These are phyloP conservation scores for Camponotus floridanus DNA, from an alignment of 1,140 invertebrate species.

Conservation along the genomic window DNA sequence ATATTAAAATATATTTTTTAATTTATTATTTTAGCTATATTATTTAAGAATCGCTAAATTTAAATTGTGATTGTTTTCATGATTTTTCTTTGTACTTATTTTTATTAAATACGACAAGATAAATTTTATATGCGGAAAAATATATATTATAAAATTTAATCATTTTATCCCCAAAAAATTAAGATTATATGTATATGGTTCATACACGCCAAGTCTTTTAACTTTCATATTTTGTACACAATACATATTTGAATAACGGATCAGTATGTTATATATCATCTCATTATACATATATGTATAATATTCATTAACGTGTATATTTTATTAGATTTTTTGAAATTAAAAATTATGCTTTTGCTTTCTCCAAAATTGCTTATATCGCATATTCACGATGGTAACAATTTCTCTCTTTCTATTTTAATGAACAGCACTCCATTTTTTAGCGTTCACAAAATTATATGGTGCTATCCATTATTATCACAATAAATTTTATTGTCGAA, in stretches of 20 bases:
- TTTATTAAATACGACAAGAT: neutral
- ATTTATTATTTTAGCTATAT: neutral
- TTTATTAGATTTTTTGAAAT: neutral
- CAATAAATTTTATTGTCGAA: too few relatives aligned
- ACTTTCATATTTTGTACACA: slow-evolving; percentile 37
- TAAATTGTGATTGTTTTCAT: neutral
- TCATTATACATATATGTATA: slow-evolving; percentile 1
- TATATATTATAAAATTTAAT: neutral
- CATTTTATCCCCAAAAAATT: slow-evolving; percentile 17
- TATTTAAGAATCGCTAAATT: neutral
- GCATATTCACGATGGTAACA: neutral
- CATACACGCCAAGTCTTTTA: slow-evolving; percentile 1
- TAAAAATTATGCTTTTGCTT: slow-evolving; percentile 62
- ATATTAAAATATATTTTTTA: too few relatives aligned
- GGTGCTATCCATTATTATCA: neutral
- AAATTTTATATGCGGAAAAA: neutral
- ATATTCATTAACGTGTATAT: neutral
- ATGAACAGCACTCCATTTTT: neutral
- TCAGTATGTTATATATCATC: neutral
- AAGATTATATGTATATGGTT: neutral
- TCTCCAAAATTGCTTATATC: slow-evolving; percentile 65
- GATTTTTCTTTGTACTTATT: neutral
- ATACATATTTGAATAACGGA: neutral
- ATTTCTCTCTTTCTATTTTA: neutral
- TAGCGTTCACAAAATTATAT: neutral